These are phyloP conservation scores for Hypanus sabinus DNA, from an alignment of 2,113 vertebrate species.

Conservation along the genomic window DNA sequence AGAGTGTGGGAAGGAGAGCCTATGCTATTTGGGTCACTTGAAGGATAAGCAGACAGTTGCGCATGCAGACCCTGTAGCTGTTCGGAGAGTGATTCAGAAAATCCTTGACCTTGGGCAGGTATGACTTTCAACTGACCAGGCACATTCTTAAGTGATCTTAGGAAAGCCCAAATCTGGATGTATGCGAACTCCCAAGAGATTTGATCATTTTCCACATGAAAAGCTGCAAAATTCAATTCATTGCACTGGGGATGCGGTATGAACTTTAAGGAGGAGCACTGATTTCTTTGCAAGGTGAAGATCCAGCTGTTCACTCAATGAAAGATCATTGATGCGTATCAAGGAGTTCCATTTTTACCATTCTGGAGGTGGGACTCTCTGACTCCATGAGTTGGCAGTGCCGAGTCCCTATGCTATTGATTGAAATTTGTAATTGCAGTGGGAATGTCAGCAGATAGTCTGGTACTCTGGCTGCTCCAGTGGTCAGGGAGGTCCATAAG, in stretches of 20 bases:
- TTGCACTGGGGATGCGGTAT: neutral
- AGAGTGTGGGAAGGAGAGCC: constrained; percentile 65
- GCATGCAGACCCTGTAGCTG: constrained; percentile 56
- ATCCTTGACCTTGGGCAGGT: constrained; percentile 82
- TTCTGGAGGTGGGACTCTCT: neutral
- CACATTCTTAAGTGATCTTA: neutral
- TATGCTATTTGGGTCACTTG: constrained; percentile 65
- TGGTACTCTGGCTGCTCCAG: neutral
- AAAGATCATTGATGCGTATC: neutral
- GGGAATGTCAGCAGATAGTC: neutral
- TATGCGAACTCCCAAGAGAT: neutral
- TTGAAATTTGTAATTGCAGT: neutral
- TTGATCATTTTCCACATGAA: neutral
- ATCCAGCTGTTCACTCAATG: neutral
- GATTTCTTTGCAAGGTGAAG: neutral
- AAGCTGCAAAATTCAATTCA: neutral
- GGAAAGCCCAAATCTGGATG: neutral
- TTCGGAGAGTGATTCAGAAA: constrained; percentile 55
- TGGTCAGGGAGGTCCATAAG: neutral
- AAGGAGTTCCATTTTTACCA: neutral
- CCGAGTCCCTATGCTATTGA: neutral
- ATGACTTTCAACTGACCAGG: neutral
- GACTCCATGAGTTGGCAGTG: neutral
- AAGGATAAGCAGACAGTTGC: constrained; percentile 64
- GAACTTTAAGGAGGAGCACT: neutral